These are phyloP conservation scores for Campoletis raptor DNA, from an alignment of 2,888 invertebrate species.

Conservation along the genomic window DNA sequence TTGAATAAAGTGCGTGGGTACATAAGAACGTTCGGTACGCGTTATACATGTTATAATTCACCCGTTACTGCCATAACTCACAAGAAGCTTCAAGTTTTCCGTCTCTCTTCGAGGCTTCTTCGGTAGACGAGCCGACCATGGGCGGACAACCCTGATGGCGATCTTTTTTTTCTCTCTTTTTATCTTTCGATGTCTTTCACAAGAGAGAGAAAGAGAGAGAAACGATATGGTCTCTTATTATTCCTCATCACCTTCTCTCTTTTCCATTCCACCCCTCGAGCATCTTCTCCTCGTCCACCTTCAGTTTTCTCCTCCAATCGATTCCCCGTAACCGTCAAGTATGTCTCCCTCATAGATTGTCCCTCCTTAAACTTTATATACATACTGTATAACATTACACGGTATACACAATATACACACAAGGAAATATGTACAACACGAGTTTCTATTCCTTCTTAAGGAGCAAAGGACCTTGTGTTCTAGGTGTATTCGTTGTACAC, in stretches of 20 bases:
- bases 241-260: constrained; percentile 33
- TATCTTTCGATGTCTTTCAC: constrained; percentile 72
- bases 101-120: constrained; percentile 74
- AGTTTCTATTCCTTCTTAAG: constrained; percentile 53
- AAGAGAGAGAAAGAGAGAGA: constrained; percentile 6
- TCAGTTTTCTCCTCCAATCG: constrained; percentile 26
- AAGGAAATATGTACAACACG: constrained; percentile 61
- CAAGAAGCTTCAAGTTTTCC: constrained; percentile 64
- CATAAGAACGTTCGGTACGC: constrained; percentile 76
- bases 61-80: constrained; percentile 81
- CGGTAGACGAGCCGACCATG: constrained; percentile 79
- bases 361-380: constrained; percentile 24
- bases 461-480: constrained; percentile 48
- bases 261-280: not conserved
- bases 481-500: constrained; percentile 3
- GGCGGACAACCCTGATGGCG: constrained; percentile 76
- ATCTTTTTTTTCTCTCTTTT: constrained; percentile 76
- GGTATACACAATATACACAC: constrained; percentile 3
- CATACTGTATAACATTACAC: constrained; percentile 50
- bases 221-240: constrained; percentile 30
- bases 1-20: constrained; percentile 68
- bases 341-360: constrained; percentile 25
- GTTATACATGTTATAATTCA: constrained; percentile 83
- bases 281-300: constrained; percentile 40
- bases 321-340: constrained; percentile 25